Evolutionary conservation across 1,140 invertebrate genomes (phyloP).

Genomic region (Diabrotica virgifera): DNA sequence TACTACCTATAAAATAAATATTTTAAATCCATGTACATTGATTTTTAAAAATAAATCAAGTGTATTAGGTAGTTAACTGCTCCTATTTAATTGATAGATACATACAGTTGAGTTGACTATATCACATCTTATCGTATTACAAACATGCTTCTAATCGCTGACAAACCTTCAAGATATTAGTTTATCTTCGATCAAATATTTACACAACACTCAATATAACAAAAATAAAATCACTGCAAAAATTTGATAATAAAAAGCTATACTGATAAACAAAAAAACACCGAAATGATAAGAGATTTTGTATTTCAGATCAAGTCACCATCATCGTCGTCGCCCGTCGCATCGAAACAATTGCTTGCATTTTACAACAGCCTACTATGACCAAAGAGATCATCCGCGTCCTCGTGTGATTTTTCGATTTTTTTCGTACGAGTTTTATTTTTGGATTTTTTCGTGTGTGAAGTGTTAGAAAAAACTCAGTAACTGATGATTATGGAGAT

Average conservation of each 20-base stretch:
- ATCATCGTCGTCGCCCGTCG: conserved; percentile 25
- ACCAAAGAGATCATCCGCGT: conserved; percentile 12
- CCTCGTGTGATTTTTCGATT: neutral
- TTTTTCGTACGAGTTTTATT: neutral
- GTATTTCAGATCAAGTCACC: conserved; percentile 13
- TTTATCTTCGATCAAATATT: conserved; percentile 9
- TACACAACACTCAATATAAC: neutral
- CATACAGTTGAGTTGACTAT: too few relatives aligned
- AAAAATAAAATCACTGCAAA: conserved; percentile 21
- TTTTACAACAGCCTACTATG: conserved; percentile 24
- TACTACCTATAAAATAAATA: too few relatives aligned
- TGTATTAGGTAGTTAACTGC: too few relatives aligned
- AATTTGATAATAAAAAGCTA: conserved; percentile 4
- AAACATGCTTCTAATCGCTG: neutral
- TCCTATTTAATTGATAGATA: too few relatives aligned
- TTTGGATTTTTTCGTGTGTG: conserved; percentile 34
- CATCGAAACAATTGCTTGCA: conserved; percentile 26
- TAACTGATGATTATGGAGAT: conserved; percentile 51
- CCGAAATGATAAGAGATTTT: neutral
- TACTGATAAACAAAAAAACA: conserved; percentile 4
- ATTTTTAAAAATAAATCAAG: too few relatives aligned
- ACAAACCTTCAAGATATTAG: neutral
- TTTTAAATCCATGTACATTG: too few relatives aligned
- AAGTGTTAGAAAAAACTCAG: conserved; percentile 32
- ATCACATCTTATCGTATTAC: neutral